phyloP scores from a whole-genome alignment of 2,888 invertebrate species.

The Scaeva pyrastri region DNA sequence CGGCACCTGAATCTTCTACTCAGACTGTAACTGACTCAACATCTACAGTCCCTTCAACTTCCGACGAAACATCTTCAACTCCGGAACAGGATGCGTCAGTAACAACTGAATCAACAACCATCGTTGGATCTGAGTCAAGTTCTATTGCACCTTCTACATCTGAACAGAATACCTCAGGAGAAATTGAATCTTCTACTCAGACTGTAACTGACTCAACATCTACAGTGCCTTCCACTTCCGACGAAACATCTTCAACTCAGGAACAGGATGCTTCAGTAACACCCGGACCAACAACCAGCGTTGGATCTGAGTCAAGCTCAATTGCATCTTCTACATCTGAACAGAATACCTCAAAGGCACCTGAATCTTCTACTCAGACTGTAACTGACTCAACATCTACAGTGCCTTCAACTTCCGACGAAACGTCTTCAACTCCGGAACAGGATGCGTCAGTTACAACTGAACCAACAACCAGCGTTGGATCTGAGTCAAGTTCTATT shows the following conservation, averaged over 20 bases:
- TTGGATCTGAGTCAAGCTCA: neutral
- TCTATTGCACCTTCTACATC: neutral
- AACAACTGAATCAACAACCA: neutral
- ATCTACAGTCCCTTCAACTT: neutral
- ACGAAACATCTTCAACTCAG: no score
- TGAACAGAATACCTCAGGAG: neutral
- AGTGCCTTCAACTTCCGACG: neutral
- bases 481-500: neutral
- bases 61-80: no score
- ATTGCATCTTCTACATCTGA: neutral
- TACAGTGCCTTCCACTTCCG: no score
- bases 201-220: neutral
- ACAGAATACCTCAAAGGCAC: neutral
- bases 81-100: neutral
- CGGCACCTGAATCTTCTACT: neutral
- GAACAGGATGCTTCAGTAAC: neutral
- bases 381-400: neutral
- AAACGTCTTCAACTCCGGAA: neutral
- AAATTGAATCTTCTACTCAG: neutral
- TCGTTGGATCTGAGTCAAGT: neutral
- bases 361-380: neutral
- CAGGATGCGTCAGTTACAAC: neutral
- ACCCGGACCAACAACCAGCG: no score
- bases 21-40: neutral
- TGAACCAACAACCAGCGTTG: neutral